These are phyloP conservation scores for Parus major DNA, from an alignment of 2,113 vertebrate genomes.

Conservation along the genomic window DNA sequence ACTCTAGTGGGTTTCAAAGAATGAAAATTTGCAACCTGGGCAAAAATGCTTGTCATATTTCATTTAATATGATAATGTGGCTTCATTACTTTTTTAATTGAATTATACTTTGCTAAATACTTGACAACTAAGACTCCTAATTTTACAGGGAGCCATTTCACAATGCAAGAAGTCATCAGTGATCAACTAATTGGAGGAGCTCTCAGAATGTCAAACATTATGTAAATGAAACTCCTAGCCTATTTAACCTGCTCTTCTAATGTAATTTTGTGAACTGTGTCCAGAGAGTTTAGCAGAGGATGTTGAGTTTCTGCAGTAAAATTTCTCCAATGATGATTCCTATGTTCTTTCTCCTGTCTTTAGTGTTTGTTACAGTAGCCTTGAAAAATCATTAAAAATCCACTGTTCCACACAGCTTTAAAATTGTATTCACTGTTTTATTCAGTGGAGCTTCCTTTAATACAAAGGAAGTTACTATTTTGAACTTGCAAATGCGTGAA, in stretches of 20 bases:
- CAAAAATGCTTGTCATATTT: constrained; percentile 42
- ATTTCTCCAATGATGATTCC: neutral
- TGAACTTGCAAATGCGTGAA: neutral
- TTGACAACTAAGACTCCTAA: neutral
- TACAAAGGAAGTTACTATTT: neutral
- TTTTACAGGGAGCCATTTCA: constrained; percentile 23
- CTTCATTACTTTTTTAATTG: constrained; percentile 62
- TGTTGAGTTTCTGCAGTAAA: neutral
- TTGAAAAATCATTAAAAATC: neutral
- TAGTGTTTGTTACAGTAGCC: neutral
- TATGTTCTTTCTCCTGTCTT: neutral
- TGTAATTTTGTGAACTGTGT: constrained; percentile 17
- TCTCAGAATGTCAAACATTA: constrained; percentile 30
- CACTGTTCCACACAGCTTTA: neutral
- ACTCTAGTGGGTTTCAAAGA: neutral
- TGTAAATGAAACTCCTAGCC: constrained; percentile 15
- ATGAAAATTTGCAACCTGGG: neutral
- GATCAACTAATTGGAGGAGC: neutral
- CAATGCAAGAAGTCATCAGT: constrained; percentile 11
- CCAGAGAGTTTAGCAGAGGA: neutral
- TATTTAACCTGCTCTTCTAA: constrained; percentile 25
- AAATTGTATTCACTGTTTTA: neutral
- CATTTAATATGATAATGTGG: constrained; percentile 47
- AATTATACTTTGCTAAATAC: constrained; percentile 41
- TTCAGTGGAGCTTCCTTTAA: neutral